Percentiles rank a stretch among this genome's conserved stretches.
These are phyloP conservation scores for Mimachlamys varia DNA, from an alignment of 2,888 invertebrate genomes.

Conservation along the genomic window DNA sequence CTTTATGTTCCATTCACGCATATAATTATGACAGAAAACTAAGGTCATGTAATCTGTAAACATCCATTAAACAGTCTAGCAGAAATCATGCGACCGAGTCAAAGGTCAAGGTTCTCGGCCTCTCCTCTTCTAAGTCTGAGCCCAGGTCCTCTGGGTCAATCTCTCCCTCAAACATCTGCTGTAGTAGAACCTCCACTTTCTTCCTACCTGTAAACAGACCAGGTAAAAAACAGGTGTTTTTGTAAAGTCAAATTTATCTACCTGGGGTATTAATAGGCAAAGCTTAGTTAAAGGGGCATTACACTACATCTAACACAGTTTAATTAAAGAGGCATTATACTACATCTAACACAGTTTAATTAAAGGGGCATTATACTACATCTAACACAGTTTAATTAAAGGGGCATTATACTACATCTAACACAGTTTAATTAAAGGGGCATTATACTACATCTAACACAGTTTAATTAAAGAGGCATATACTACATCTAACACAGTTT, in stretches of 20 bases:
- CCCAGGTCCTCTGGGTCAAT: conserved; percentile 76
- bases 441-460: too few species aligned
- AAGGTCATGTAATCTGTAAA: neutral
- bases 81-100: conserved; percentile 59
- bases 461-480: too few species aligned
- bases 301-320: too few species aligned
- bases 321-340: too few species aligned
- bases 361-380: neutral
- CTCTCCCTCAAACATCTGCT: conserved; percentile 82
- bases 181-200: conserved; percentile 80
- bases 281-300: neutral
- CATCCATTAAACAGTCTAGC: neutral
- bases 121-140: conserved; percentile 55
- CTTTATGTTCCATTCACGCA: neutral
- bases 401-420: too few species aligned
- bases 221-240: too few species aligned
- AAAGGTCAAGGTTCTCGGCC: conserved; percentile 60
- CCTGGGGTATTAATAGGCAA: too few species aligned
- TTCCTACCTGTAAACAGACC: conserved; percentile 74
- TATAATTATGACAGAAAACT: neutral
- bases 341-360: too few species aligned
- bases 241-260: too few species aligned
- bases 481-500: too few species aligned
- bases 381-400: too few species aligned
- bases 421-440: neutral